A percentile compares a stretch with the other conserved stretches of the same genome.
phyloP scores from a whole-genome alignment of 2,797 vertebrate species.

The Chiroxiphia lanceolata region DNA sequence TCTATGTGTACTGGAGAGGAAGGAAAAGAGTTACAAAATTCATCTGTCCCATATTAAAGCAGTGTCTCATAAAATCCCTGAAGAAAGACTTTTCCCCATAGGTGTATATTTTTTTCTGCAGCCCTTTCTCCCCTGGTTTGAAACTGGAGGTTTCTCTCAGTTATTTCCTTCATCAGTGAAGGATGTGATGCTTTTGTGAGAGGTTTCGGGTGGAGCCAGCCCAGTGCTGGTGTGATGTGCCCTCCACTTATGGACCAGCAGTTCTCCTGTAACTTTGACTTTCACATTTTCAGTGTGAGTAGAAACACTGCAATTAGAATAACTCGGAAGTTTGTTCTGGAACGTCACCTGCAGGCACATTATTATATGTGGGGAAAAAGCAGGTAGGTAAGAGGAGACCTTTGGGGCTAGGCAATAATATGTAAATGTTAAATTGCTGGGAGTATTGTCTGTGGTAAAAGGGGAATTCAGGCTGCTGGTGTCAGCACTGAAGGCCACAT shows the following conservation, averaged over 20 bases:
- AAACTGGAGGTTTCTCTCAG: background rate
- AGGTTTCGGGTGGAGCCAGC: background rate
- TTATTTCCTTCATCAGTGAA: background rate
- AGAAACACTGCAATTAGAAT: background rate
- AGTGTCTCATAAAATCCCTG: background rate
- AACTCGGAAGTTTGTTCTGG: background rate
- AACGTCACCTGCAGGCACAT: background rate
- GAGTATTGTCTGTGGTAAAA: background rate
- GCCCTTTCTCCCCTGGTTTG: background rate
- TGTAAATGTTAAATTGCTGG: background rate
- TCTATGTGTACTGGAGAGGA: background rate
- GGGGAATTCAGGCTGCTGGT: background rate
- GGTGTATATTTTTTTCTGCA: background rate
- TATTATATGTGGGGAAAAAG: background rate
- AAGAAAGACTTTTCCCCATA: background rate
- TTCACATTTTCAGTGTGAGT: background rate
- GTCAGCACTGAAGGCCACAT: background rate
- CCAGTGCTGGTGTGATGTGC: background rate
- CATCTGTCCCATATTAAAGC: background rate
- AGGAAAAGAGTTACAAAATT: background rate
- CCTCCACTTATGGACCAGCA: background rate
- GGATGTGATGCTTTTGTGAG: background rate
- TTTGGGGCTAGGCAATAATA: rapidly evolving
- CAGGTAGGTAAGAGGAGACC: background rate
- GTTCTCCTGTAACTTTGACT: rapidly evolving